phyloP scores from a whole-genome alignment of 1,140 invertebrate genomes.

The Vanessa tameamea region DNA sequence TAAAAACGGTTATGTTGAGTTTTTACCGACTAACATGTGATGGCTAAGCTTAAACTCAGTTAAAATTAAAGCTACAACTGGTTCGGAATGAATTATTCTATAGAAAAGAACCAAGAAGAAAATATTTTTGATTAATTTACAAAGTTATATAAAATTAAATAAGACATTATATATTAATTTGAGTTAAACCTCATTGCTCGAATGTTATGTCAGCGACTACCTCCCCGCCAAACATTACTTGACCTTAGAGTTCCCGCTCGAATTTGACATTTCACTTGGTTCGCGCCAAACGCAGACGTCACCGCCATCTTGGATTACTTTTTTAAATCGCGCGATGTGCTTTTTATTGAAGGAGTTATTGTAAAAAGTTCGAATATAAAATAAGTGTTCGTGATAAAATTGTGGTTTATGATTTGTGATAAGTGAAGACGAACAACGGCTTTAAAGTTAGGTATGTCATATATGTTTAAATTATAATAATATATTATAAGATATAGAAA shows the following conservation, averaged over 20 bases:
- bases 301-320: slow-evolving; percentile 17
- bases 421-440: not conserved
- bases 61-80: too few relatives aligned
- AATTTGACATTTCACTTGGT: slow-evolving; percentile 61
- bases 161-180: not conserved
- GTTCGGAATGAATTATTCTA: too few relatives aligned
- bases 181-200: not conserved
- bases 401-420: slow-evolving; percentile 2
- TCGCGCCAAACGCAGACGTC: slow-evolving; percentile 49
- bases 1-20: too few relatives aligned
- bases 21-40: too few relatives aligned
- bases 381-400: not conserved
- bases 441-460: not conserved
- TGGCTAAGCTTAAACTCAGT: too few relatives aligned
- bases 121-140: too few relatives aligned
- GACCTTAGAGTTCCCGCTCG: slow-evolving; percentile 46
- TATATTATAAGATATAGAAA: too few relatives aligned
- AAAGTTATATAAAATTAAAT: too few relatives aligned
- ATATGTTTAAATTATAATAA: not conserved
- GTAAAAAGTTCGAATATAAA: not conserved
- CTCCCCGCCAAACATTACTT: slow-evolving; percentile 46
- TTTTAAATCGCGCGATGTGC: slow-evolving; percentile 1
- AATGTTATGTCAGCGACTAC: slow-evolving; percentile 17
- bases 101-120: too few relatives aligned
- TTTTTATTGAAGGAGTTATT: not conserved